Evolutionary conservation across 2,113 vertebrate species (phyloP), one percentile per base, ranked within the genome.

Genomic region (Otis tarda): DNA sequence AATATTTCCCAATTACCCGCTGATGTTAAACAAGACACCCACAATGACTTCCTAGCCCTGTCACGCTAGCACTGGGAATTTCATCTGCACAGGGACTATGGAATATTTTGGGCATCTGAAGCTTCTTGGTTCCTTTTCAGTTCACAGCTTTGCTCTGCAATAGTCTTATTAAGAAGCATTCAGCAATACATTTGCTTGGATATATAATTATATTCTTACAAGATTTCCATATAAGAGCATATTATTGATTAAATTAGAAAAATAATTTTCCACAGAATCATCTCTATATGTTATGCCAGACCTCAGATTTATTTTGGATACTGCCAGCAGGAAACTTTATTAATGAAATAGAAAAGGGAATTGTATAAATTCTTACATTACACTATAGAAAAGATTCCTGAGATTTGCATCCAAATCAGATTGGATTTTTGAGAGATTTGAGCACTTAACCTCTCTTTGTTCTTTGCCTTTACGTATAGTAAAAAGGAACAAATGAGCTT

Each of bases 401-500:
- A 93, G 35, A 65, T 90, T 82, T 90, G 43, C 73, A 83, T 83
- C 90, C 77, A 89, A 75, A 81, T 68, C 59, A 45, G 35, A 60
- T 2, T 79, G 61, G 17, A 37, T 67, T 90, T 94, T 77, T 83
- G 76, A 59, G 59, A 64, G 18, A 67, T 83, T 71, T 6, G 1
- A 68, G 49, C 56, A 41, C 17, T 91, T 89, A 83, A 64, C 35
- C 14, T 81, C 56, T 74, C 70, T 93, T 92, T 86, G 53, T 90
- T 96, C 73, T 41, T 95, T 92, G 83, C 93, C 76, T 87, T 43
- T 43, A 45, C 43, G 14, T 64, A 78, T 8, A 94, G 47, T 67
- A 75, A 43, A 91, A 94, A 87, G 41, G 78, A 93, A 65, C 24
- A 79, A 95, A 91, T 94, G 73, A 79, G 7, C 91, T 91, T 89